Evolutionary conservation across 2,113 vertebrate genomes (phyloP), one percentile per base, ranked within the genome.

Genomic region (Epinephelus lanceolatus): DNA sequence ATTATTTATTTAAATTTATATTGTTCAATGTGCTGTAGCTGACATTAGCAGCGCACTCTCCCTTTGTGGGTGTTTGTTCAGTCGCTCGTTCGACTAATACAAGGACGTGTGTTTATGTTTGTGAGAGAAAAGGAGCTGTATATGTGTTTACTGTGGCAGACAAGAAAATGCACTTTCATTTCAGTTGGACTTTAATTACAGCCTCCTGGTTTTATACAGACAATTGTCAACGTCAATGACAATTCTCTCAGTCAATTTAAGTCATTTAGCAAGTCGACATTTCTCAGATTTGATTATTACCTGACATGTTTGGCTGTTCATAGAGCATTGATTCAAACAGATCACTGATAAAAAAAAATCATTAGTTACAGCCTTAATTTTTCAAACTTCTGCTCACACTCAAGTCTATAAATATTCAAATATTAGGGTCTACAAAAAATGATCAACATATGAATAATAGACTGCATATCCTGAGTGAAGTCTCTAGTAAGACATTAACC

Each of bases 391-490:
- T 70, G 56, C 7, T 25, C 6, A 0, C 18, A 40, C 18, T 76
- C 0, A 57, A 9, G 45, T 15, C 37, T 33, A 55, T n/a, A 56
- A 37, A 52, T 49, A 70, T 21, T 74, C 7, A 70, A 25, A 8
- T 30, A 14, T 11, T 4, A 18, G 30, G 71, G 6, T 66, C n/a
- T 21, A 59, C 21, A 53, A 42, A 37, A 37, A 51, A 68, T 23
- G 0, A 40, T 17, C 37, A 70, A 30, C 25, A 14, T 40, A 49
- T 65, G 30, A 69, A 78, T 45, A 23, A 68, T 12, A 71, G 21
- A 53, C 68, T 19, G 57, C 15, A 33, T 62, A 79, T 81, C 84
- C 80, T 89, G 86, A 91, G 86, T 42, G 45, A 83, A 65, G 37
- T 55, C 49, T 49, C 66, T 42, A 5, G 15, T 69, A 45, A 70